phyloP scores from a whole-genome alignment of 1,140 invertebrate genomes.

The Fopius arisanus region DNA sequence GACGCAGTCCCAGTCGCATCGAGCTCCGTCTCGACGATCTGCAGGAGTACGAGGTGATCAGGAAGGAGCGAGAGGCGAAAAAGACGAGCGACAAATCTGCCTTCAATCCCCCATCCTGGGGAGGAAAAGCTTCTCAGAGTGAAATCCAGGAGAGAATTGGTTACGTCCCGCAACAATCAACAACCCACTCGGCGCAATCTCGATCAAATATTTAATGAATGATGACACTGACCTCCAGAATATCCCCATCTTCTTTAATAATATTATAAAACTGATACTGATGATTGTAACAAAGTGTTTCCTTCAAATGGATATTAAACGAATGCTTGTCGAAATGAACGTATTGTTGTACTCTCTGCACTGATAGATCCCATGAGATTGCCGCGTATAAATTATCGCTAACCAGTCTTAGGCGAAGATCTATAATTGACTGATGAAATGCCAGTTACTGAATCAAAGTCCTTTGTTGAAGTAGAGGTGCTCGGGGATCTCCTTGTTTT shows the following conservation, averaged over 20 bases:
- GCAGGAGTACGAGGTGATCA: constrained; percentile 73
- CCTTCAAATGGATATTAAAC: background rate
- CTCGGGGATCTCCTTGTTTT: constrained; percentile 68
- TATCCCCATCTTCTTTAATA: constrained; percentile 4
- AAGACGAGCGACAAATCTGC: constrained; percentile 66
- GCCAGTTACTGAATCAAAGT: constrained; percentile 65
- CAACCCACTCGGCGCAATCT: constrained; percentile 44
- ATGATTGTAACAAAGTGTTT: background rate
- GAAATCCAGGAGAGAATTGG: constrained; percentile 76
- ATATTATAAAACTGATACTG: background rate
- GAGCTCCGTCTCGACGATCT: constrained; percentile 80
- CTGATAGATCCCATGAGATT: background rate
- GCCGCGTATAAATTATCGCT: constrained; percentile 16
- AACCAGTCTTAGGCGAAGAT: constrained; percentile 22
- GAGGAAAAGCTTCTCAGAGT: constrained; percentile 64
- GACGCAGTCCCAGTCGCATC: constrained; percentile 78
- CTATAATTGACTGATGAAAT: background rate
- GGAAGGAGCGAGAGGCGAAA: constrained; percentile 63
- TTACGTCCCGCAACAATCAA: constrained; percentile 61
- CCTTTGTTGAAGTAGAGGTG: constrained; percentile 85
- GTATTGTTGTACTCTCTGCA: background rate
- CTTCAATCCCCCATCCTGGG: constrained; percentile 61
- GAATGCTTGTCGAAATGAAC: background rate
- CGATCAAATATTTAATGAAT: constrained; percentile 49
- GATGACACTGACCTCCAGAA: background rate